Evolutionary conservation across 1,140 invertebrate species (phyloP).

Genomic region (Diorhabda sublineata): DNA sequence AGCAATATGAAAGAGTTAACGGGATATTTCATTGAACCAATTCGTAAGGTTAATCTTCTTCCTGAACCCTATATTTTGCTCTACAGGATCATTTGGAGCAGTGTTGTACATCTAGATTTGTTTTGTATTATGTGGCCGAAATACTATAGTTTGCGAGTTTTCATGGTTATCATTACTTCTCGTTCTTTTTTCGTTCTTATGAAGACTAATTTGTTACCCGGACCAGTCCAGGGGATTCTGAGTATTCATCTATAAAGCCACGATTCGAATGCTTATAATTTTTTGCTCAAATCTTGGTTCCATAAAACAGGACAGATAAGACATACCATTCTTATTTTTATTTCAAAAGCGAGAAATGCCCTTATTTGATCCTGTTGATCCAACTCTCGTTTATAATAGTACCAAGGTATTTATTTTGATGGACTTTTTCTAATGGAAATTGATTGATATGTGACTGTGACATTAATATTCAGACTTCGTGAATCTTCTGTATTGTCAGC

Average conservation of each 20-base stretch:
- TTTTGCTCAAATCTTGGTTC: background rate
- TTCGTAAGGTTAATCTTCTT: background rate
- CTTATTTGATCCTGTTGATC: too few relatives aligned
- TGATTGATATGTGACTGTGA: too few relatives aligned
- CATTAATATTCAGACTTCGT: too few relatives aligned
- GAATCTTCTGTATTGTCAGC: too few relatives aligned
- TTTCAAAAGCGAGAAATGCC: too few relatives aligned
- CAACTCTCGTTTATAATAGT: too few relatives aligned
- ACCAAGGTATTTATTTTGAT: too few relatives aligned
- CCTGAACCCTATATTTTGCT: too few relatives aligned
- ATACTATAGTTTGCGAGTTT: background rate
- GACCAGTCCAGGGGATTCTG: background rate
- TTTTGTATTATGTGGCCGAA: background rate
- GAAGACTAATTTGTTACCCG: background rate
- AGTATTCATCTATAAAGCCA: background rate
- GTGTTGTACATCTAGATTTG: background rate
- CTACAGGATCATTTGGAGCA: too few relatives aligned
- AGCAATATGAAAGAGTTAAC: background rate
- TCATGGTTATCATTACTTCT: background rate
- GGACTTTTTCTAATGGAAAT: too few relatives aligned
- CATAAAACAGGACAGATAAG: background rate
- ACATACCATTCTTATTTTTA: background rate
- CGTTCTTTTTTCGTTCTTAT: background rate
- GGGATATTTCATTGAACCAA: background rate
- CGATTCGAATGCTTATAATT: background rate